phyloP scores from a whole-genome alignment of 2,888 invertebrate genomes.

The Mesorhabditis spiculigera region DNA sequence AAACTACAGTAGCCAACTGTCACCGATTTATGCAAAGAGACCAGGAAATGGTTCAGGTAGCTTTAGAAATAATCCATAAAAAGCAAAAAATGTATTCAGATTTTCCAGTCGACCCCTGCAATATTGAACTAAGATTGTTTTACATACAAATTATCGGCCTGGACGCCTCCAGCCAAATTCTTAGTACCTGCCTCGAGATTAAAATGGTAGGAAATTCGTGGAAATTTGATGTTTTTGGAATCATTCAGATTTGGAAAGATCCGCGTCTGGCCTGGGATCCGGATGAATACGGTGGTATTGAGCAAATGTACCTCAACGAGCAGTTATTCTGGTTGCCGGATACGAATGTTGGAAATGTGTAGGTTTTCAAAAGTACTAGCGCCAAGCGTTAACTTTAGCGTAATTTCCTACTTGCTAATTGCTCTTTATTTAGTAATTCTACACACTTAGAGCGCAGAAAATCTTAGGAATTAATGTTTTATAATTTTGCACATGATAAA shows the following conservation, averaged over 20 bases:
- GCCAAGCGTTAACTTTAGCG: too few species aligned
- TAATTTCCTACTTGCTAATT: too few species aligned
- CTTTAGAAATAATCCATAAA: too few species aligned
- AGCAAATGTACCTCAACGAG: not conserved
- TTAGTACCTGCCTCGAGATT: not conserved
- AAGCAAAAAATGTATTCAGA: too few species aligned
- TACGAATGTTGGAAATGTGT: not conserved
- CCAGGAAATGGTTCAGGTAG: slow-evolving; percentile 2
- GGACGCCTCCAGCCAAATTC: not conserved
- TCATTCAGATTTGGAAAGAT: not conserved
- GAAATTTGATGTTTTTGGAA: not conserved
- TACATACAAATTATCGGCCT: too few species aligned
- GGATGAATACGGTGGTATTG: not conserved
- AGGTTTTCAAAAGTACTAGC: not conserved
- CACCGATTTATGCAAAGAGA: not conserved
- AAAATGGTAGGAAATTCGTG: not conserved
- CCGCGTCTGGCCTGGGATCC: not conserved
- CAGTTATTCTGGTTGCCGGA: not conserved
- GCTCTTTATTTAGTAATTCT: too few species aligned
- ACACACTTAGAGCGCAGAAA: too few species aligned
- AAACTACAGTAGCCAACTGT: not conserved
- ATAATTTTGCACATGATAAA: too few species aligned
- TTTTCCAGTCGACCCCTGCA: too few species aligned
- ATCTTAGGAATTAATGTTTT: too few species aligned
- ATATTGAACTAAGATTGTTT: too few species aligned